These are phyloP conservation scores for Laspeyria flexula DNA, from an alignment of 2,888 invertebrate species.

Conservation along the genomic window DNA sequence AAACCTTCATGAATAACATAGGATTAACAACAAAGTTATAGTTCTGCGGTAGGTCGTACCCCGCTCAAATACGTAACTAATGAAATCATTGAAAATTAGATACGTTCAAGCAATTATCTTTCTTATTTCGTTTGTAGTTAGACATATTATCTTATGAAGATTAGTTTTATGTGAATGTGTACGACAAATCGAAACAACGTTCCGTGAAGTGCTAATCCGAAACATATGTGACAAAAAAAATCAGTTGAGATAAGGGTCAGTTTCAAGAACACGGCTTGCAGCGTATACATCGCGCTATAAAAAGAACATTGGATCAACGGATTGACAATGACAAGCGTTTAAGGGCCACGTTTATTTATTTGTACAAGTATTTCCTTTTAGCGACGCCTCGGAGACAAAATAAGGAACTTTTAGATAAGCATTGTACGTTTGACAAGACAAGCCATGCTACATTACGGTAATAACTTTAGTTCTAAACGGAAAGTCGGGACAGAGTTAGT, in stretches of 20 bases:
- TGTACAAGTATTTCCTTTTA: slow-evolving; percentile 85
- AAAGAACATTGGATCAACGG: slow-evolving; percentile 75
- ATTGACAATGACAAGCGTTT: slow-evolving; percentile 85
- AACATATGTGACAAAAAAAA: slow-evolving; percentile 82
- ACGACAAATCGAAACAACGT: slow-evolving; percentile 67
- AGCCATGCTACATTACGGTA: slow-evolving; percentile 70
- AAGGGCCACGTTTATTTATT: slow-evolving; percentile 81
- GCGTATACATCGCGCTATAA: slow-evolving; percentile 73
- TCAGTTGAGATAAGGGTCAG: slow-evolving; percentile 78
- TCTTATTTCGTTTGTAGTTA: slow-evolving; percentile 33
- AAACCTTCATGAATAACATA: slow-evolving; percentile 72
- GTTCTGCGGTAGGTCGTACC: slow-evolving; percentile 80
- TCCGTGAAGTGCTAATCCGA: slow-evolving; percentile 83
- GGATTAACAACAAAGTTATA: slow-evolving; percentile 76
- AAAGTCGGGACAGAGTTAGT: slow-evolving; percentile 60
- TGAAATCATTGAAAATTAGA: slow-evolving; percentile 35
- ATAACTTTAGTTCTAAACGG: slow-evolving; percentile 69
- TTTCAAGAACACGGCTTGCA: slow-evolving; percentile 78
- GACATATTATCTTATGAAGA: slow-evolving; percentile 43
- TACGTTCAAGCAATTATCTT: slow-evolving; percentile 37
- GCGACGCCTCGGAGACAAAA: slow-evolving; percentile 75
- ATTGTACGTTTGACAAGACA: slow-evolving; percentile 63
- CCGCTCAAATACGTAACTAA: slow-evolving; percentile 33
- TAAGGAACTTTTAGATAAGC: slow-evolving; percentile 81
- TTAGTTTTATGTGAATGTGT: slow-evolving; percentile 36